Base-by-base conservation (phyloP, 2,113 vertebrate genomes). In the Rafetus swinhoei region DNA sequence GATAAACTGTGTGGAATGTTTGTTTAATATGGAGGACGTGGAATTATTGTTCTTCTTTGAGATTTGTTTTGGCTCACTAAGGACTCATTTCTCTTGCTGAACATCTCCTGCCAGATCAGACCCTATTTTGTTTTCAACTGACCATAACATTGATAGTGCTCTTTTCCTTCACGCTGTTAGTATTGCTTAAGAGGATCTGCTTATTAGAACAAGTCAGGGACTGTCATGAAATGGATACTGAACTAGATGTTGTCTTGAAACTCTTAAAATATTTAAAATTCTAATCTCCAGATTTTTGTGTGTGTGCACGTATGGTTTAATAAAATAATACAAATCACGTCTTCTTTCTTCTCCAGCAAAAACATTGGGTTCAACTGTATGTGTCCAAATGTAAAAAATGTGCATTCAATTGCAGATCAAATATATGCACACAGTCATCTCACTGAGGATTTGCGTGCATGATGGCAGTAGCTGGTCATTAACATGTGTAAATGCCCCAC, bases 111-210 rank as follows among this genome's bases (percentile, higher is more conserved):
- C 79, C 87, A 94, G 84, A 90, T 22, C 1, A 1, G 81, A 55
- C 24, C 79, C 87, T 94, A 53, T 91, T 94, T 95, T 94, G 65
- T 91, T 96, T 95, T 95, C 84, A 83, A n/a, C 54, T 87, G 79
- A 95, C 82, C 80, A 88, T 77, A 89, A 53, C 60, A 29, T 82
- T 94, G 24, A 54, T 50, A 90, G 74, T 92, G 90, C 87, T 89
- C 59, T 60, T 88, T 74, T 94, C 85, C 35, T n/a, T 21, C 59
- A 21, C 0, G 35, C 39, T 45, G 39, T 39, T 12, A 24, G 21
- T 45, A 14, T 6, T 45, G 35, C 39, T 76, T 45, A 76, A 45
- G 21, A 45, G 39, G 19, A 25, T 76, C 72, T 76, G 72, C 13
- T 76, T 76, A 76, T 76, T 76, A 76, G 35, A 76, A 76, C 12